Percentiles rank a stretch among this genome's conserved stretches.
These are phyloP conservation scores for Polypedilum vanderplanki DNA, from an alignment of 1,140 invertebrate species.

Conservation along the genomic window DNA sequence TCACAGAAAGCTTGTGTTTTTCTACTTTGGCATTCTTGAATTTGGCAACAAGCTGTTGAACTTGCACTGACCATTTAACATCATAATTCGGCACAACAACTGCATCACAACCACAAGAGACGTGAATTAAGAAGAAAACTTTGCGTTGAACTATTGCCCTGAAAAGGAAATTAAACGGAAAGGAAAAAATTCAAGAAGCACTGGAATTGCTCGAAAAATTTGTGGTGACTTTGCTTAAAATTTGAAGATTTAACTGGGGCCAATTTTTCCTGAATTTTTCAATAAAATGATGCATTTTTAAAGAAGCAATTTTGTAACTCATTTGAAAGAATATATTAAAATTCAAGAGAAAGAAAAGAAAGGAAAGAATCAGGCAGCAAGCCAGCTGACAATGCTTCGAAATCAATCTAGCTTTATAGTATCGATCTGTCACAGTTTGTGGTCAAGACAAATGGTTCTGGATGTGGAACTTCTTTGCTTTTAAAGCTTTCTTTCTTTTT, in stretches of 20 bases:
- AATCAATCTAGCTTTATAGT: constrained; percentile 82
- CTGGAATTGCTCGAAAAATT: constrained; percentile 84
- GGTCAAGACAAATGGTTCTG: constrained; percentile 69
- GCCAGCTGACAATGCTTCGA: constrained; percentile 74
- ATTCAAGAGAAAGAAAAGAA: constrained; percentile 79
- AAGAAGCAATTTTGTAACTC: constrained; percentile 93
- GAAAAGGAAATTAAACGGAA: constrained; percentile 83
- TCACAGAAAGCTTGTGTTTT: constrained; percentile 81
- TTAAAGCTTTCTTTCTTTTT: constrained; percentile 86
- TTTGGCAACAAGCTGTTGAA: constrained; percentile 91
- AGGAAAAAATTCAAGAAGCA: constrained; percentile 84
- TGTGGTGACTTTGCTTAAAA: constrained; percentile 84
- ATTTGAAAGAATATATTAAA: constrained; percentile 81
- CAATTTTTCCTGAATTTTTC: constrained; percentile 97
- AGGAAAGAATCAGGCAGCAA: constrained; percentile 82
- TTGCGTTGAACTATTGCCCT: constrained; percentile 92
- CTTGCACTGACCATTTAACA: constrained; percentile 77
- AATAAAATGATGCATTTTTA: constrained; percentile 97
- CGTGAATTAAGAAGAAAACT: constrained; percentile 75
- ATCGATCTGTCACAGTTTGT: constrained; percentile 67
- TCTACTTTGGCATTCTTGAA: constrained; percentile 80
- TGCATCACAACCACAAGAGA: constrained; percentile 69
- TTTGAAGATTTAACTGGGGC: constrained; percentile 96
- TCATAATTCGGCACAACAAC: constrained; percentile 81
- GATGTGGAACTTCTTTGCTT: constrained; percentile 74